These are phyloP conservation scores for Drosophila repleta DNA, from an alignment of 1,140 invertebrate species.

Conservation along the genomic window DNA sequence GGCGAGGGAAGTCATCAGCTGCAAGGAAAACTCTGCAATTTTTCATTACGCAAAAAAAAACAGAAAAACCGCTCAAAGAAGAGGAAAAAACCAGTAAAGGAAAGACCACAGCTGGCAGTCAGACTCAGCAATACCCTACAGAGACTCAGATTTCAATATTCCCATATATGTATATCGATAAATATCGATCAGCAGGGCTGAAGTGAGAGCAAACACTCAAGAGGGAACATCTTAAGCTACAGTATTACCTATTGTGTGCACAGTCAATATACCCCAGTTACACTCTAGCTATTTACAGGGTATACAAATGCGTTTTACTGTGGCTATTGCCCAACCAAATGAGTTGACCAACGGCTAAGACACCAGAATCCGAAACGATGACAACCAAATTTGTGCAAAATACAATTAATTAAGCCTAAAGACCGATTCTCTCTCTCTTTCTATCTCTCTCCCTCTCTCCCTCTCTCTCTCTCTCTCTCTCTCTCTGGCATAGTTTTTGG, in stretches of 20 bases:
- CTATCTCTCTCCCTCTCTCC: background rate
- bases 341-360: constrained; percentile 4
- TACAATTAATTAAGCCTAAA: constrained; percentile 54
- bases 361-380: constrained; percentile 39
- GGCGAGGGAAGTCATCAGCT: constrained; percentile 8
- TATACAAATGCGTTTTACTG: constrained; percentile 1
- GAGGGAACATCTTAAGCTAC: too few species aligned
- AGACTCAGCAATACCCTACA: background rate
- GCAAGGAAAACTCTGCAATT: constrained; percentile 33
- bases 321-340: constrained; percentile 26
- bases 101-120: too few species aligned
- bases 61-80: background rate
- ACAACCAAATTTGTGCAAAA: constrained; percentile 53
- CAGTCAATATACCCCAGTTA: background rate
- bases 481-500: background rate
- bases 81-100: constrained; percentile 3
- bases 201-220: background rate
- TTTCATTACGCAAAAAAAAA: constrained; percentile 47
- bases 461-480: background rate
- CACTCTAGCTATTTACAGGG: background rate
- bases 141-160: too few species aligned
- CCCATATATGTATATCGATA: background rate
- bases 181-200: background rate
- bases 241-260: background rate
- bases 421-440: background rate